Evolutionary conservation across 2,797 vertebrate genomes (phyloP), one percentile per base, ranked within the genome.

Genomic region (Sebastes minor): DNA sequence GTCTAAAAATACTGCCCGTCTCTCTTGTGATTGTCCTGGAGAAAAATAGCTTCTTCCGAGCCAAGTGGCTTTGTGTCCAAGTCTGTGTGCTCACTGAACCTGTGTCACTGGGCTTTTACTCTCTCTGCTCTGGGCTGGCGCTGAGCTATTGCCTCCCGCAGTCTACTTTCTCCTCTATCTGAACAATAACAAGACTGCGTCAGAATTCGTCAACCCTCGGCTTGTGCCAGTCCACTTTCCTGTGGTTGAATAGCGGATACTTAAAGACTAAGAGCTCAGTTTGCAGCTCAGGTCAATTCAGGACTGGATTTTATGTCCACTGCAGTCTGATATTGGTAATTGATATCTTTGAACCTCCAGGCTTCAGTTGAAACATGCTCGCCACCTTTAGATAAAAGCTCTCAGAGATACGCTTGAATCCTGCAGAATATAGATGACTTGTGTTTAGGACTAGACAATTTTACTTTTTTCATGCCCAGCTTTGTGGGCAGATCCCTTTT

Each of bases 1-100:
- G 55, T 77, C 90, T 93, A 94, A 92, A 93, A 92, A 93, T 92
- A 93, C 83, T 49, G 60, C 60, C 74, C 27, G 75, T 81, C 84
- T 87, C 76, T 74, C 6, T 55, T 62, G 83, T 87, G 73, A 89
- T 86, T 78, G 73, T 93, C 75, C 72, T 53, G 78, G 81, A 91
- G 88, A 84, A 74, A 87, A 88, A 90, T 77, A 63, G 74, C 81
- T 78, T 83, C 76, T 80, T 88, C 74, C 4, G 4, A 64, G 76
- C 78, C 70, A 80, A 82, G 73, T 77, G 76, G 30, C 76, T 68
- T 35, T 28, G 76, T 75, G 75, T 88, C 80, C 74, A 25, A 8
- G 46, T 79, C 78, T 76, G 77, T 71, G 64, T 63, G 66, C 82
- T 83, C 73, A 33, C 60, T 61, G 77, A 74, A 83, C 80, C 68